A percentile compares a stretch with the other conserved stretches of the same genome.
Conservation (phyloP, 2,113 vertebrate genomes). For the Periophthalmodon schlosseri region DNA sequence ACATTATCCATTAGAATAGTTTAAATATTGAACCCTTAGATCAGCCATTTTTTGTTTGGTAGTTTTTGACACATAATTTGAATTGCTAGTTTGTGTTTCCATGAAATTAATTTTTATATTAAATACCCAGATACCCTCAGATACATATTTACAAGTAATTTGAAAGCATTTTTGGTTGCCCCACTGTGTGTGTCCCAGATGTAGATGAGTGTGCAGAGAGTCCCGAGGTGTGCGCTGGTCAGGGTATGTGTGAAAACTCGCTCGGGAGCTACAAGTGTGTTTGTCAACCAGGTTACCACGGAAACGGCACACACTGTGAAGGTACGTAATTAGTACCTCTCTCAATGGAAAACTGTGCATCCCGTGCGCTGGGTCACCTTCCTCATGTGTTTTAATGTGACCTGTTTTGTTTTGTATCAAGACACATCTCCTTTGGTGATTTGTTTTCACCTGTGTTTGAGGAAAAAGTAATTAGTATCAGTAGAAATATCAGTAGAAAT, state of each 20-base stretch:
- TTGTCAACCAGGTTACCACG: conserved; percentile 77
- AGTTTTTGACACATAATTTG: background rate
- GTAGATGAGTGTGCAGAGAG: conserved; percentile 77
- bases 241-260: conserved; percentile 78
- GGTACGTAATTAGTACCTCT: conserved; percentile 66
- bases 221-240: conserved; percentile 67
- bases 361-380: conserved; percentile 33
- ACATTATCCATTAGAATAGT: background rate
- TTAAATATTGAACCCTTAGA: background rate
- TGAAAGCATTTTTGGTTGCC: background rate
- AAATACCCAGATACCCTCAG: background rate
- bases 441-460: background rate
- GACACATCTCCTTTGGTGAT: background rate
- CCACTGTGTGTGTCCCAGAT: conserved; percentile 63
- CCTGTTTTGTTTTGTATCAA: conserved; percentile 36
- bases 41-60: background rate
- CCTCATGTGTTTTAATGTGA: conserved; percentile 37
- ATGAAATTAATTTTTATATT: background rate
- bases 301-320: conserved; percentile 82
- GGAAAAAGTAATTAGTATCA: background rate
- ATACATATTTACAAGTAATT: background rate
- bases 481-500: background rate
- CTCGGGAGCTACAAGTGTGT: conserved; percentile 79
- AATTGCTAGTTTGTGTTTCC: background rate
- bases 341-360: conserved; percentile 48